Base-by-base conservation (phyloP, 2,888 invertebrate species). In the Carcina quercana region DNA sequence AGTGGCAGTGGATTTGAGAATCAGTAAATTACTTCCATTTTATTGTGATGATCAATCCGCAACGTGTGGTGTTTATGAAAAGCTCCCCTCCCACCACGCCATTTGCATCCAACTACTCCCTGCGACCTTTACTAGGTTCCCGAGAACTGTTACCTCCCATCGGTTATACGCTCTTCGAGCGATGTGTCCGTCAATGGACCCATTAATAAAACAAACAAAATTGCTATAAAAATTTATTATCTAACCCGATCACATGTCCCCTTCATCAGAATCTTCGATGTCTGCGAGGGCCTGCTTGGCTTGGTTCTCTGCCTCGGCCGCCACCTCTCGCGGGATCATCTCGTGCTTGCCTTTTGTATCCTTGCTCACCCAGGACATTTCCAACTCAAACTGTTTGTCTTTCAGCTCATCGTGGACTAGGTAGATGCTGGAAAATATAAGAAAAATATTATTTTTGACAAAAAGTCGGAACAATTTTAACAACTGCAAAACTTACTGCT, bases 311-410 rank as follows among this genome's bases (percentile, higher is more conserved):
- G 96, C 95, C 53, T 94, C 94, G 1, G 87, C 76, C 53, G 90
- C 93, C 0, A 94, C 64, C 22, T 88, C 88, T 1, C 86, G 82
- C 0, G 96, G 95, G 8, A 97, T 96, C 37, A 91, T 71, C 57
- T 93, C 88, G 74, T 97, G 96, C 32, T 85, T 78, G 1, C 97
- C 97, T 10, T 89, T 85, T 0, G 91, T 91, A 38, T 89, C 91
- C 53, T 90, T 90, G 31, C 95, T 93, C 8, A 97, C 95, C 93
- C 98, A 96, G 32, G 97, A 96, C 54, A 98, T 87, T 73, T 98
- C 98, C 51, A 97, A 82, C 62, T 97, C 97, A 66, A 98, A 98
- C 51, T 95, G 91, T 70, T 96, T 96, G 75, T 96, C 96, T 76
- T 98, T 99, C 3, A 98, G 86, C 69, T 98, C 95, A 64, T 96